Evolutionary conservation across 2,888 invertebrate genomes (phyloP).

Genomic region (Fragum whitleyi): DNA sequence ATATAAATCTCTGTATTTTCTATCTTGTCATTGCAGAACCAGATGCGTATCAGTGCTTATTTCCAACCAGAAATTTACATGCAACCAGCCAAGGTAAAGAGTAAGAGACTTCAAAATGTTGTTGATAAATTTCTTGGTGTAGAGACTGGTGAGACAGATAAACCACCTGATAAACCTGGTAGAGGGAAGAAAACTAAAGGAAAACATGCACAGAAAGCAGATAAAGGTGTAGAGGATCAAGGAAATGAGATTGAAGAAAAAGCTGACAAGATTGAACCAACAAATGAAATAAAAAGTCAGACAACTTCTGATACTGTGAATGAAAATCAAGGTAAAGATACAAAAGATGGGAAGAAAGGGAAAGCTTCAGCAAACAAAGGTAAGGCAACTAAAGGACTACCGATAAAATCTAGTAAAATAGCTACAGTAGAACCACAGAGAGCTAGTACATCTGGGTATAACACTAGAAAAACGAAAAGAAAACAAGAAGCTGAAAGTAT

Average conservation of each 20-base stretch:
- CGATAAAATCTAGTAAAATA: too few species aligned
- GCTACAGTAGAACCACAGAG: too few species aligned
- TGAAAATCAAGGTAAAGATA: not conserved
- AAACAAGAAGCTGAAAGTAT: not conserved
- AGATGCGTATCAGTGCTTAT: conserved; percentile 57
- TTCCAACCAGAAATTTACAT: conserved; percentile 63
- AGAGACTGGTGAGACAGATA: not conserved
- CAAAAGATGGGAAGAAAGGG: not conserved
- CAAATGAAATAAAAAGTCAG: not conserved
- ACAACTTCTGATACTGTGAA: not conserved
- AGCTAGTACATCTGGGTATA: too few species aligned
- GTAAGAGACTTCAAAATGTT: conserved; percentile 59
- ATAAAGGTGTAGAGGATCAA: too few species aligned
- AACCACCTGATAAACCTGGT: not conserved
- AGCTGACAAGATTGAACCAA: too few species aligned
- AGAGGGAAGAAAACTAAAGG: not conserved
- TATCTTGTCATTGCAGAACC: conserved; percentile 45
- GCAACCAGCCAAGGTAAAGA: conserved; percentile 55
- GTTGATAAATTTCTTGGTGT: conserved; percentile 39
- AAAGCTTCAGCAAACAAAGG: not conserved
- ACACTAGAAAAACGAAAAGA: not conserved
- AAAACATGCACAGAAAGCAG: too few species aligned
- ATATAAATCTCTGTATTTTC: too few species aligned
- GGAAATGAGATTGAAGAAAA: too few species aligned
- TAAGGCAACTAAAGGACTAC: not conserved